phyloP scores from a whole-genome alignment of 2,888 invertebrate species.

The Andrena chrysosceles region DNA sequence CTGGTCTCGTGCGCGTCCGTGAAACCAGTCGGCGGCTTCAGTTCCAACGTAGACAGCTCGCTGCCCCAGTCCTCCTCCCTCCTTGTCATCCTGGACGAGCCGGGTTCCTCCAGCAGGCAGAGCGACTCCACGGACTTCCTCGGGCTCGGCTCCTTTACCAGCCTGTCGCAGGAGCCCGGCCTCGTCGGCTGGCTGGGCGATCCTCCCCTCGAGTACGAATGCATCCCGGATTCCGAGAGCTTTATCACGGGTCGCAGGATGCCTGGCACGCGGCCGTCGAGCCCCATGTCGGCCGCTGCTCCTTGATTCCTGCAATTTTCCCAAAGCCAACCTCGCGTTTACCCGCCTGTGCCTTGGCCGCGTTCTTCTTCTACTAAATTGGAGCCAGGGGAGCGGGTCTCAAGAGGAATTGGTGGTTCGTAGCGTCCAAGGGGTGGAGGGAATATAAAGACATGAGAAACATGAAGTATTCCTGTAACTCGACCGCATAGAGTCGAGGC shows the following conservation, averaged over 20 bases:
- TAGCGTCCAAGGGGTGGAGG: too few relatives aligned
- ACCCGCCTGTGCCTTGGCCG: background rate
- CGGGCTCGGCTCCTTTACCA: slow-evolving; percentile 70
- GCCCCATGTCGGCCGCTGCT: slow-evolving; percentile 78
- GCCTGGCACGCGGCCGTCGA: slow-evolving; percentile 77
- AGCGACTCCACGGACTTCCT: slow-evolving; percentile 81
- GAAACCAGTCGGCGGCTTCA: slow-evolving; percentile 86
- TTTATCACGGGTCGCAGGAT: slow-evolving; percentile 78
- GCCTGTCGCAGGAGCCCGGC: slow-evolving; percentile 75
- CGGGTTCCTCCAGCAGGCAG: slow-evolving; percentile 77
- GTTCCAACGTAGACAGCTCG: slow-evolving; percentile 82
- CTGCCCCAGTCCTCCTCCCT: slow-evolving; percentile 80
- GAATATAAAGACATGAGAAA: too few relatives aligned
- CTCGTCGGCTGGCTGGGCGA: slow-evolving; percentile 79
- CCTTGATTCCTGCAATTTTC: slow-evolving; percentile 77
- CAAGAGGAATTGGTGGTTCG: too few relatives aligned
- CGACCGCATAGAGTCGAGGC: too few relatives aligned
- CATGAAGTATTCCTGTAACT: too few relatives aligned
- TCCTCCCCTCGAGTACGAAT: slow-evolving; percentile 79
- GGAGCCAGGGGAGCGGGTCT: background rate
- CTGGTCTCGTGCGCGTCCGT: slow-evolving; percentile 82
- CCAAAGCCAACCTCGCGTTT: background rate
- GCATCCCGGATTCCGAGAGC: slow-evolving; percentile 79
- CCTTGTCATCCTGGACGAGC: slow-evolving; percentile 71
- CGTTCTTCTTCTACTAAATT: background rate